phyloP scores from a whole-genome alignment of 37 sponge, comb jelly and placozoan species.

The Diacarnus erythraeanus region DNA sequence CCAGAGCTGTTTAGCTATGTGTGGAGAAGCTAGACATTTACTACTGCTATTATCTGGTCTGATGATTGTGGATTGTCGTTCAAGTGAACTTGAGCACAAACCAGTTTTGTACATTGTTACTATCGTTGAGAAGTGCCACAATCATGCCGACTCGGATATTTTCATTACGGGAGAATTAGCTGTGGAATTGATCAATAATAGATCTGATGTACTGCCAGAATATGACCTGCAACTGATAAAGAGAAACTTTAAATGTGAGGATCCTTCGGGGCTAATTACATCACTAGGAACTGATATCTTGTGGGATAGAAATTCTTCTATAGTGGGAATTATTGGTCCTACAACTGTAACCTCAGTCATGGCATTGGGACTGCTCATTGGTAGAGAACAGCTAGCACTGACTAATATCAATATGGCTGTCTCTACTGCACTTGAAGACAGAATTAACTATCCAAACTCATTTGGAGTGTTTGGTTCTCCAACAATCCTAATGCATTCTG shows the following conservation, averaged over 20 bases:
- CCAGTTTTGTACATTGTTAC: too few relatives aligned
- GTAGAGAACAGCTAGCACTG: not conserved
- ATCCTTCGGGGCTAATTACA: not conserved
- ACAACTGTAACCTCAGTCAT: not conserved
- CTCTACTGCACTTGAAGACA: not conserved
- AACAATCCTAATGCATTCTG: not conserved
- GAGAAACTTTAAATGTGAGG: not conserved
- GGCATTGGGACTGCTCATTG: not conserved
- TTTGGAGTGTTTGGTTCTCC: not conserved
- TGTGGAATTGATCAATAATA: not conserved
- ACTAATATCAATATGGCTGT: not conserved
- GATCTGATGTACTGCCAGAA: not conserved
- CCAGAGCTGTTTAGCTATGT: too few relatives aligned
- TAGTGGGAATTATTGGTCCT: not conserved
- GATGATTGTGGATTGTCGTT: too few relatives aligned
- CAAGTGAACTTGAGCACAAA: too few relatives aligned
- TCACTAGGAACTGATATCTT: not conserved
- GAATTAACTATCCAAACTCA: not conserved
- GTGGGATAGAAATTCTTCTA: not conserved
- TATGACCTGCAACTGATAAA: not conserved
- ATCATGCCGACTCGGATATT: too few relatives aligned
- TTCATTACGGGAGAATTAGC: not conserved
- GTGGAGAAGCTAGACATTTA: too few relatives aligned
- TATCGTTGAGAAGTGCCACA: too few relatives aligned
- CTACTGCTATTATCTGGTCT: too few relatives aligned